Conservation (phyloP, 2,797 vertebrate species). For the Diglossa cyanea region DNA sequence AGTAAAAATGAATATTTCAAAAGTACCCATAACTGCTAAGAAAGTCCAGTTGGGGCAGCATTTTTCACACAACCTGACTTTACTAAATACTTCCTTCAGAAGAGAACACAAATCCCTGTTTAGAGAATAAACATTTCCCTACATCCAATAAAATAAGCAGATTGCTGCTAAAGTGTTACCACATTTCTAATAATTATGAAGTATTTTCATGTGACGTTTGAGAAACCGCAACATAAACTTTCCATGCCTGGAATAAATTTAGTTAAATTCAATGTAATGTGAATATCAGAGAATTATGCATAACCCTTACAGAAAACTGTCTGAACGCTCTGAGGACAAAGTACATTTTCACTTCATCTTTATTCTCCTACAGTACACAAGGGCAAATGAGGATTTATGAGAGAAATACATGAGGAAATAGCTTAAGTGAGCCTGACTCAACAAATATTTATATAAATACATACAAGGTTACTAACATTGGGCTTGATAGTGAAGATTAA, state of each 20-base stretch:
- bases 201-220: background rate
- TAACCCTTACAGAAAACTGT: background rate
- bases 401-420: background rate
- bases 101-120: background rate
- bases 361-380: background rate
- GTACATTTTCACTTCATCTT: background rate
- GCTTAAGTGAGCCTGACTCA: background rate
- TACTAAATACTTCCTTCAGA: background rate
- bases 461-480: background rate
- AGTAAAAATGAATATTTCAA: background rate
- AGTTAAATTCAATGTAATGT: background rate
- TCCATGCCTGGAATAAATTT: background rate
- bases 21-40: background rate
- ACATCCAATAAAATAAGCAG: background rate
- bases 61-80: background rate
- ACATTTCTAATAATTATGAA: background rate
- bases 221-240: background rate
- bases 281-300: background rate
- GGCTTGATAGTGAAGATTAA: background rate
- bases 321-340: background rate
- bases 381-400: constrained; percentile 20
- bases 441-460: background rate
- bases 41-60: background rate
- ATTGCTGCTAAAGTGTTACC: background rate
- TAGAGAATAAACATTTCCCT: background rate